Percentiles rank a stretch among this genome's conserved stretches.
Evolutionary conservation across 2,113 vertebrate genomes (phyloP).

Genomic region (Tragelaphus imberbis): DNA sequence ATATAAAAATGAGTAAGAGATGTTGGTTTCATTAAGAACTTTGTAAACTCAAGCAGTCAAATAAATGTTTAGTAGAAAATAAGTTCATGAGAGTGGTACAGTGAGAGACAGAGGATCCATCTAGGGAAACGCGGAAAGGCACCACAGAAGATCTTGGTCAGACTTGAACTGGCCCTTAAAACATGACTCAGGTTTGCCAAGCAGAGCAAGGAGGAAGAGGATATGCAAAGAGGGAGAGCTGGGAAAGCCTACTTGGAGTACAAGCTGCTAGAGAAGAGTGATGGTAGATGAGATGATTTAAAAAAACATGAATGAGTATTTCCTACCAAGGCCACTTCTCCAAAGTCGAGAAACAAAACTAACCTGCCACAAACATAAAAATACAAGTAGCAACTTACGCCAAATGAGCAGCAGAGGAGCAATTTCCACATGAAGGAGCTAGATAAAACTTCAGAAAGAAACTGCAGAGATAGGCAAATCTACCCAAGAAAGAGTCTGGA

Average conservation of each 20-base stretch:
- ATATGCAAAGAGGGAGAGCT: background rate
- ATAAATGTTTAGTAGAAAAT: background rate
- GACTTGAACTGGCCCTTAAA: background rate
- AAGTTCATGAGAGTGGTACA: background rate
- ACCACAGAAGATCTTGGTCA: background rate
- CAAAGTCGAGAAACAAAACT: background rate
- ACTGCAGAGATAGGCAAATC: background rate
- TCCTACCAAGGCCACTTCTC: background rate
- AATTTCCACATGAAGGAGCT: background rate
- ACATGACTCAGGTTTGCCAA: background rate
- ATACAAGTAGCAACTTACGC: background rate
- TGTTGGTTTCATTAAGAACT: background rate
- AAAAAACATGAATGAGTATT: background rate
- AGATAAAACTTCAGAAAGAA: background rate
- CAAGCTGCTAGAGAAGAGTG: background rate
- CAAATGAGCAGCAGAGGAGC: background rate
- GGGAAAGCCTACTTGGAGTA: background rate
- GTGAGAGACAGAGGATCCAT: background rate
- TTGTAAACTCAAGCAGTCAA: background rate
- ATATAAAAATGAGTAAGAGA: background rate
- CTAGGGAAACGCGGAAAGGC: background rate
- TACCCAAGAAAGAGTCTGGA: background rate
- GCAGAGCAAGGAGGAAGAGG: background rate
- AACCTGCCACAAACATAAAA: background rate
- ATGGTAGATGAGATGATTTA: background rate